Conservation (phyloP, 1,140 invertebrate genomes). For the Harpegnathos saltator region DNA sequence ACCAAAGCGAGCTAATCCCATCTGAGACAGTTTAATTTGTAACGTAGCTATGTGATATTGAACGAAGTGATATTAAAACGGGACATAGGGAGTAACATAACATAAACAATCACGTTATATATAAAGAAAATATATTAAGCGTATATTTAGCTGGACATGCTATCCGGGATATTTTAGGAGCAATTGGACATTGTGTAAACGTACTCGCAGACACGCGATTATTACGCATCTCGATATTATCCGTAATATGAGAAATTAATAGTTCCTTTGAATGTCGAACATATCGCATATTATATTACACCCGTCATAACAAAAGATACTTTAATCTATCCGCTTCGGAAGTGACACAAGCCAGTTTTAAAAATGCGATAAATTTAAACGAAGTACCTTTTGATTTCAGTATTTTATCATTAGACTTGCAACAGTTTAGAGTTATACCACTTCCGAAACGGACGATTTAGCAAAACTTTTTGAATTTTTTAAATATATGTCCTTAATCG, state of each 20-base stretch:
- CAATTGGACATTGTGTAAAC: conserved; percentile 1
- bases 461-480: background rate
- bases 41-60: conserved; percentile 13
- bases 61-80: background rate
- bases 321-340: background rate
- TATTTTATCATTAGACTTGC: background rate
- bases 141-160: conserved; percentile 26
- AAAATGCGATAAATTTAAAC: background rate
- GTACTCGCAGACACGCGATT: background rate
- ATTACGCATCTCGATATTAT: conserved; percentile 16
- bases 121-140: conserved; percentile 39
- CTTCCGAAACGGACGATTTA: background rate
- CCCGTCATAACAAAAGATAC: background rate
- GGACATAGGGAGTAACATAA: conserved; percentile 28
- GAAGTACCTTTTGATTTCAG: background rate
- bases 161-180: background rate
- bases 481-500: background rate
- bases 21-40: conserved; percentile 24
- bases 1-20: conserved; percentile 13
- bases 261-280: background rate
- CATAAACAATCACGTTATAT: conserved; percentile 31
- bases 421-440: background rate
- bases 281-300: conserved; percentile 6
- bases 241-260: background rate
- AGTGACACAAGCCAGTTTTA: background rate